Conservation (phyloP, 2,888 invertebrate genomes). For the Gymnocheta viridis region DNA sequence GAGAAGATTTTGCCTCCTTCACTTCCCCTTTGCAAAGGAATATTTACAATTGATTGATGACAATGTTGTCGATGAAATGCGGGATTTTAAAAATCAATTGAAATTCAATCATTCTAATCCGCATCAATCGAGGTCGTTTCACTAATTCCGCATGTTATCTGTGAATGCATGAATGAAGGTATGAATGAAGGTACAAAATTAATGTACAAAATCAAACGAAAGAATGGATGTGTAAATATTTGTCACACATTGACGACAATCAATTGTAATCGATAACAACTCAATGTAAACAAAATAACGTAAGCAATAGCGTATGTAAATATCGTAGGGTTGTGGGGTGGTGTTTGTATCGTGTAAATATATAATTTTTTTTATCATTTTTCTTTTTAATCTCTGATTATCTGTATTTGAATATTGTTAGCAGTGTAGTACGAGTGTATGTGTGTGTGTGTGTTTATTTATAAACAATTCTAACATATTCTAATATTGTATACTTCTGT, state of each 20-base stretch:
- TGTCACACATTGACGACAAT: constrained; percentile 59
- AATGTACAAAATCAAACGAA: too few relatives aligned
- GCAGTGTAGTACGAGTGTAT: background rate
- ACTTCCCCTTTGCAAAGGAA: background rate
- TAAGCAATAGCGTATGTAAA: constrained; percentile 6
- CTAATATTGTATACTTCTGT: constrained; percentile 13
- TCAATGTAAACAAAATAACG: constrained; percentile 45
- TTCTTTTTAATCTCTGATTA: constrained; percentile 44
- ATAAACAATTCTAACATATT: constrained; percentile 36
- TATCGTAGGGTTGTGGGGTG: background rate
- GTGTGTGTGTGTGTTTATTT: constrained; percentile 7
- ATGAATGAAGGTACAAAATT: too few relatives aligned
- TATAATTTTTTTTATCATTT: background rate
- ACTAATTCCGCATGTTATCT: constrained; percentile 43
- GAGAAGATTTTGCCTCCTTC: background rate
- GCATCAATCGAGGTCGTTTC: constrained; percentile 65
- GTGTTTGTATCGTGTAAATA: background rate
- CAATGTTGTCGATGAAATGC: constrained; percentile 41
- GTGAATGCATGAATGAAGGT: background rate
- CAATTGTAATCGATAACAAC: constrained; percentile 61
- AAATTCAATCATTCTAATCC: constrained; percentile 67
- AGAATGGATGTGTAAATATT: constrained; percentile 45
- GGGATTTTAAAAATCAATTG: constrained; percentile 60
- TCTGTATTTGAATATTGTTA: constrained; percentile 46
- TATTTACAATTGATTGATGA: constrained; percentile 46